Base-by-base conservation (phyloP, 2,888 invertebrate species). In the Idaea dimidiata region DNA sequence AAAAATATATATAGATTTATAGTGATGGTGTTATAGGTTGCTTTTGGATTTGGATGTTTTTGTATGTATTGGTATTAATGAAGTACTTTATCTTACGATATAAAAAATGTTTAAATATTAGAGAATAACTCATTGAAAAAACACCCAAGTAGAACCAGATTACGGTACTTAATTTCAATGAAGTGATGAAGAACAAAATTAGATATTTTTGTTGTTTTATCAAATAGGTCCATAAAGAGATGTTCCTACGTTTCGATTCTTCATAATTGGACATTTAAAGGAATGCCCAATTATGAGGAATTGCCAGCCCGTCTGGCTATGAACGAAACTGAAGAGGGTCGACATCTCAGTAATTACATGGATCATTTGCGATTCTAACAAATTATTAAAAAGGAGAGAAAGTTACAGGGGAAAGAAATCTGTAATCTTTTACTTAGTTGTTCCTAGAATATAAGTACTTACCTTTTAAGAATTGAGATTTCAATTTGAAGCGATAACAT, bases 341-440 rank as follows among this genome's bases (percentile, higher is more conserved):
- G 91, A 90, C 91, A 85, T 89, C 86, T 86, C 84, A 81, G 86
- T 90, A 90, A 91, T 91, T 91, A 89, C 86, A 85, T 80, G 88
- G 91, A 91, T 91, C 89, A 89, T 91, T 91, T 89, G 85, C 80
- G 83, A 90, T 87, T 88, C 85, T 87, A 83, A 75, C 81, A 85
- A 89, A 90, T 90, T 90, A 89, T 86, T 56, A 17, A 84, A 86
- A 82, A 87, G 43, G 43, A 43, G 43, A 43, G 43, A 43, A 32
- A 32, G 32, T 32, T 8, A 32, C 32, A 32, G 32, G 32, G 32
- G 43, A 43, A 43, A 43, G 43, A 43, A 43, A 43, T 43, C 43
- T 43, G 43, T 43, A 14, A 14, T 43, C 43, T 43, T 43, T 43
- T 43, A 8, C 43, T 43, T 43, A 43, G 43, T 7, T 24, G 5